These are phyloP conservation scores for Cerceris ruficornis DNA, from an alignment of 2,888 invertebrate genomes.

Conservation along the genomic window DNA sequence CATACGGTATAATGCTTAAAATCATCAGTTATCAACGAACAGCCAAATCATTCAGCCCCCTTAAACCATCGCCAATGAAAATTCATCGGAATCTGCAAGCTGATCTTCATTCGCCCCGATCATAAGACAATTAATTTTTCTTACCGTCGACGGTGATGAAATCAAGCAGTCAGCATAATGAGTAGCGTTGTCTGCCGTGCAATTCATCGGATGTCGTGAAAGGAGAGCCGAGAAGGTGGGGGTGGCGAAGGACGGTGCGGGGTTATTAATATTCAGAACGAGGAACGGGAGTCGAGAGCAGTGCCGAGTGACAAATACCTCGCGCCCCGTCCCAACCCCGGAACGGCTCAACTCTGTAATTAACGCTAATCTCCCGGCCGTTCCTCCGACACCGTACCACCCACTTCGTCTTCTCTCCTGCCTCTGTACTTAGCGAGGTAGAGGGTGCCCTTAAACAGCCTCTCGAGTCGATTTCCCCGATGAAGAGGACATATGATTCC, in stretches of 20 bases:
- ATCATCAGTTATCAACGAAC: neutral
- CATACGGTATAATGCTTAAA: too few species aligned
- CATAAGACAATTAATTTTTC: slow-evolving; percentile 63
- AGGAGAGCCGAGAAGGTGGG: slow-evolving; percentile 22
- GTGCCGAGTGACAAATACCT: slow-evolving; percentile 80
- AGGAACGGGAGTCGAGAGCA: slow-evolving; percentile 69
- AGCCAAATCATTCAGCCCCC: neutral
- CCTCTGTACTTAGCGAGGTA: slow-evolving; percentile 63
- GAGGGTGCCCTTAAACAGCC: slow-evolving; percentile 55
- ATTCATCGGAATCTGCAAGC: slow-evolving; percentile 17
- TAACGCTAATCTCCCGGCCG: slow-evolving; percentile 80
- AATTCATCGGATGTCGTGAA: slow-evolving; percentile 73
- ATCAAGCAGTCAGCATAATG: slow-evolving; percentile 78
- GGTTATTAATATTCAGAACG: slow-evolving; percentile 80
- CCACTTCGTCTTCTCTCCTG: slow-evolving; percentile 65
- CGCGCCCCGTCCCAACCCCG: slow-evolving; percentile 71
- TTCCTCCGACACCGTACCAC: slow-evolving; percentile 72
- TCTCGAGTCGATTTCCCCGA: slow-evolving; percentile 53
- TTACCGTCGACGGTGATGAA: slow-evolving; percentile 71
- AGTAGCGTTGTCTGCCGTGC: slow-evolving; percentile 74
- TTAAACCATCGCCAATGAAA: neutral
- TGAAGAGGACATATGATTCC: slow-evolving; percentile 45
- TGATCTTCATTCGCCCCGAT: slow-evolving; percentile 42
- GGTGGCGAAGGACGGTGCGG: slow-evolving; percentile 51
- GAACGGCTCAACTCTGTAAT: slow-evolving; percentile 77